Evolutionary conservation across 2,888 invertebrate genomes (phyloP).

Genomic region (Tipula lateralis): DNA sequence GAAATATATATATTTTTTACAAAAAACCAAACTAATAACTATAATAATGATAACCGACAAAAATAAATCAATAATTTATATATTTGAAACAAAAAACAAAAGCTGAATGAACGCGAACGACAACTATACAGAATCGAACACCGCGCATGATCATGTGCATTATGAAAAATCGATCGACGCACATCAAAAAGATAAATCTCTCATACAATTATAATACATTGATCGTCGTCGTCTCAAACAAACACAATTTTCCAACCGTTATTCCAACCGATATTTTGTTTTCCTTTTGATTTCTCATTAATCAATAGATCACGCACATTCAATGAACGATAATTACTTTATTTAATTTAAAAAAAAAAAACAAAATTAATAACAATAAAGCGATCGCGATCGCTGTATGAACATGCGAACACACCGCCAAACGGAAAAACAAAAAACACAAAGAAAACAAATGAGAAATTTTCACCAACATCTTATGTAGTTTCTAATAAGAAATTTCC

Average conservation of each 20-base stretch:
- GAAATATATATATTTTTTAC: not conserved
- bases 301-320: constrained; percentile 24
- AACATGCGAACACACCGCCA: not conserved
- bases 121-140: not conserved
- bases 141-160: not conserved
- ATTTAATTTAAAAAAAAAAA: not conserved
- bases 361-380: not conserved
- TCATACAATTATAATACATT: not conserved
- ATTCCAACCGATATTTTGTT: not conserved
- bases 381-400: not conserved
- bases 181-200: not conserved
- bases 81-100: not conserved
- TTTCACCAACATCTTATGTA: not conserved
- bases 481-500: not conserved
- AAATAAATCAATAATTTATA: constrained; percentile 1
- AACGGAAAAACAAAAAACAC: not conserved
- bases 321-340: constrained; percentile 15
- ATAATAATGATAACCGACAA: not conserved
- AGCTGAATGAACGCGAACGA: not conserved
- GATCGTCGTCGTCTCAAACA: not conserved
- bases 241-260: constrained; percentile 4
- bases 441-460: not conserved
- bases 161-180: not conserved
- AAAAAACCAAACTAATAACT: not conserved
- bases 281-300: not conserved